Evolutionary conservation across 2,797 vertebrate genomes (phyloP).

Genomic region (Silurus lanzhouensis): DNA sequence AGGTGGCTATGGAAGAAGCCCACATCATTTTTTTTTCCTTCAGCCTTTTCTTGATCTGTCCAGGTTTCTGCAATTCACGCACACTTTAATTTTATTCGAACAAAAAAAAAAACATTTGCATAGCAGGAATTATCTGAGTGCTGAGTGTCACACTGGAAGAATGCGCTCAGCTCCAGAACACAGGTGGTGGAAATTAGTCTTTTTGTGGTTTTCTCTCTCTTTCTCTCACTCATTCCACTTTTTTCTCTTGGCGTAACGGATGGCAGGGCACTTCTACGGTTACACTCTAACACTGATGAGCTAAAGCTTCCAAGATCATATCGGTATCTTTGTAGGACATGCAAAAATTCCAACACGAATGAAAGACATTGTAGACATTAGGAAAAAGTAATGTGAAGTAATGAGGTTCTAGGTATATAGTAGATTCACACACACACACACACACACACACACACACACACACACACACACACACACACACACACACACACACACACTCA

Average conservation of each 20-base stretch:
- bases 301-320: constrained; percentile 11
- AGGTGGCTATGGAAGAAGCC: constrained; percentile 33
- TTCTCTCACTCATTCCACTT: constrained; percentile 5
- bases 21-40: constrained; percentile 62
- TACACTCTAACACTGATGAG: constrained; percentile 36
- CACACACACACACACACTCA: too few relatives aligned
- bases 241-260: constrained; percentile 56
- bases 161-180: constrained; percentile 46
- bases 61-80: constrained; percentile 64
- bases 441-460: background rate
- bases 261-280: constrained; percentile 36
- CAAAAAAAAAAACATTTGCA: constrained; percentile 68
- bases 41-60: constrained; percentile 53
- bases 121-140: constrained; percentile 58
- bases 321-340: constrained; percentile 25
- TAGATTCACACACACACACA: background rate
- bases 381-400: background rate
- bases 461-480: too few relatives aligned
- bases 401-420: too few relatives aligned
- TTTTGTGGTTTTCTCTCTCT: constrained; percentile 31
- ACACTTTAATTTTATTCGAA: constrained; percentile 65
- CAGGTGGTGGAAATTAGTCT: constrained; percentile 66
- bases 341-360: background rate
- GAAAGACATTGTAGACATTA: background rate
- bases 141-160: constrained; percentile 49